Conservation (phyloP, 2,888 invertebrate species). For the Herminia tarsipennalis region DNA sequence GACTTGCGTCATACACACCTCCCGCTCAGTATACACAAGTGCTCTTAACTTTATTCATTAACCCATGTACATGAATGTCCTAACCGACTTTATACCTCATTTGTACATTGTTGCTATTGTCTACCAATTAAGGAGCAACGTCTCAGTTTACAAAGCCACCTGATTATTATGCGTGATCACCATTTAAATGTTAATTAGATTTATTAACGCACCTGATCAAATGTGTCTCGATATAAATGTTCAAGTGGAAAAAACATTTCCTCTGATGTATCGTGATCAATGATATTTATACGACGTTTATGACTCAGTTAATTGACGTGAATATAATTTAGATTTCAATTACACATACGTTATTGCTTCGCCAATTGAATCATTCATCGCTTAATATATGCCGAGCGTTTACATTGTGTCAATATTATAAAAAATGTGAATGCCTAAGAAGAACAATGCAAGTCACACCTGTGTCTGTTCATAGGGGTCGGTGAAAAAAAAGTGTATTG, state of each 20-base stretch:
- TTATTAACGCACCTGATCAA: conserved; percentile 79
- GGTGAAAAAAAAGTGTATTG: too few relatives aligned
- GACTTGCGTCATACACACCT: conserved; percentile 57
- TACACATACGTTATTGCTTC: conserved; percentile 28
- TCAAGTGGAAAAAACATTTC: conserved; percentile 54
- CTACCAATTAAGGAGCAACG: conserved; percentile 77
- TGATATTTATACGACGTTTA: conserved; percentile 45
- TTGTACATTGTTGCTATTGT: conserved; percentile 71
- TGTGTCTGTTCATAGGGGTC: too few relatives aligned
- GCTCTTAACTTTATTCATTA: conserved; percentile 53
- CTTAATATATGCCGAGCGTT: conserved; percentile 22
- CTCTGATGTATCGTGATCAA: conserved; percentile 38
- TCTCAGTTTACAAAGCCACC: conserved; percentile 73
- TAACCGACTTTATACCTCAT: conserved; percentile 67
- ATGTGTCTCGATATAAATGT: conserved; percentile 53
- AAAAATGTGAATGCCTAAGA: too few relatives aligned
- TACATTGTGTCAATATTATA: too few relatives aligned
- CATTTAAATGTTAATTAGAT: conserved; percentile 85
- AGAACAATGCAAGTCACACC: too few relatives aligned
- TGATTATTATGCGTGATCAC: conserved; percentile 84
- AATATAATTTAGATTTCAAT: conserved; percentile 42
- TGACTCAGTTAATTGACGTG: conserved; percentile 49
- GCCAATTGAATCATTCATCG: conserved; percentile 38
- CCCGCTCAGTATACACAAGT: conserved; percentile 68
- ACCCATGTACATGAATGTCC: conserved; percentile 54